Base-by-base conservation (phyloP, 2,888 invertebrate genomes). In the Strigamia maritima region DNA sequence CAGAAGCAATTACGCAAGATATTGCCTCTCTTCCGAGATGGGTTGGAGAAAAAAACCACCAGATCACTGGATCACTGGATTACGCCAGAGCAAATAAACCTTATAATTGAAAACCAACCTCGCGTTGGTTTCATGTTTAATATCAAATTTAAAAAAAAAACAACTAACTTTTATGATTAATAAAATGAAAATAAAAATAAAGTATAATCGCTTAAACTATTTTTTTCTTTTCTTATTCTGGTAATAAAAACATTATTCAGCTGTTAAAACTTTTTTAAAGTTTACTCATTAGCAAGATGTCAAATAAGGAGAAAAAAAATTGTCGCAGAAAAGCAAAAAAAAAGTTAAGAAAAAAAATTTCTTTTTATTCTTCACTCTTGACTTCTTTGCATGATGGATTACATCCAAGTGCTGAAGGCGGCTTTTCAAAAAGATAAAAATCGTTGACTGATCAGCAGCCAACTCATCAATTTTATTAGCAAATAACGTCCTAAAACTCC, bases 361-460 rank as follows among this genome's bases (percentile, higher is more conserved):
- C 19, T 65, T 65, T 65, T 65, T 65, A 65, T 65, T 65, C 60
- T 65, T 65, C 60, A 65, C 60, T 65, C 60, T 22, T 65, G 60
- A 24, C 4, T 65, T 65, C 60, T 65, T 65, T 65, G 60, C 60
- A 65, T 65, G 60, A 65, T 65, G 60, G 60, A 65, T 65, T 65
- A 65, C 60, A 24, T 65, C 14, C 60, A 65, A 65, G 60, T 65
- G 60, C n/a, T 65, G 60, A 65, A 65, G 60, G 60, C 60, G 60
- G 60, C 60, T 65, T 65, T 19, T 65, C 60, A 65, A 65, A 65
- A 65, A 65, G 60, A 65, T 24, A 65, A 65, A 65, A 65, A 65
- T 65, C 60, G 60, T 65, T 65, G 60, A 65, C 60, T 65, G 60
- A 65, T 65, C 60, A 65, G 24, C 60, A 65, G 60, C 60, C 60